A percentile compares a stretch with the other conserved stretches of the same genome.
Conservation (phyloP, 2,888 invertebrate species). For the Eutolmus rufibarbis region DNA sequence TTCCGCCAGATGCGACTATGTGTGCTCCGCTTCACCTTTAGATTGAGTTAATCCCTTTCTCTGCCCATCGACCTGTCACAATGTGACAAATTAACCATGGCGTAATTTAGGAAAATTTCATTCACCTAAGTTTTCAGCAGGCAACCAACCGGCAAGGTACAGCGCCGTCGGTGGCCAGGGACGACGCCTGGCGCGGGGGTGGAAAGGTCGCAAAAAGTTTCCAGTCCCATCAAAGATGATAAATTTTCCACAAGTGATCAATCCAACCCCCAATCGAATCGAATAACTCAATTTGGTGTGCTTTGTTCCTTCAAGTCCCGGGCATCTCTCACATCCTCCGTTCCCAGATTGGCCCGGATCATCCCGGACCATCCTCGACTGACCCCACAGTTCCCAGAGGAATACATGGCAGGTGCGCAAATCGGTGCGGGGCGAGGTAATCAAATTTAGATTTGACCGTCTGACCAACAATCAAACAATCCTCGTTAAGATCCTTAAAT, state of each 20-base stretch:
- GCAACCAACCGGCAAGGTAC: background rate
- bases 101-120: conserved; percentile 24
- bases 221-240: conserved; percentile 31
- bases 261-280: conserved; percentile 24
- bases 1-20: background rate
- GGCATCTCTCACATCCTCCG: background rate
- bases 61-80: conserved; percentile 25
- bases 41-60: conserved; percentile 12
- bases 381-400: background rate
- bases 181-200: background rate
- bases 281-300: conserved; percentile 29
- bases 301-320: background rate
- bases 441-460: conserved; percentile 26
- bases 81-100: conserved; percentile 41
- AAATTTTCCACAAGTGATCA: conserved; percentile 37
- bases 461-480: conserved; percentile 30
- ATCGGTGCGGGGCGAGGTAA: background rate
- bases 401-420: background rate
- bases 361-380: background rate
- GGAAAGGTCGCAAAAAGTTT: conserved; percentile 14
- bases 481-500: conserved; percentile 33
- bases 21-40: background rate
- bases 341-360: background rate
- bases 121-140: background rate
- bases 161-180: background rate